Percentiles rank a stretch among this genome's conserved stretches.
Conservation (phyloP, 2,797 vertebrate genomes). For the Masticophis lateralis region DNA sequence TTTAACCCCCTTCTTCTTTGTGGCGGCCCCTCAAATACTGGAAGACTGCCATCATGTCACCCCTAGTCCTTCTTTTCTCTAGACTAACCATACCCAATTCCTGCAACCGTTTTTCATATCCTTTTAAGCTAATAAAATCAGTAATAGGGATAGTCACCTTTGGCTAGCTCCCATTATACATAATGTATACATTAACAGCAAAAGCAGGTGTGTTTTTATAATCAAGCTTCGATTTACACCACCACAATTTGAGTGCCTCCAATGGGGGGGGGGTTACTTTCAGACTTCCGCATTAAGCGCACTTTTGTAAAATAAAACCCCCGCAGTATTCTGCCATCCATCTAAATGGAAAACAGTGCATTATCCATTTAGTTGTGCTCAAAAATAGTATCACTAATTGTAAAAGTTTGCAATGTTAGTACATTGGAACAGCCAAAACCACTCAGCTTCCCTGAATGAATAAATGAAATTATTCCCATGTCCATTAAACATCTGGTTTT, state of each 20-base stretch:
- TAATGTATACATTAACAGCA: conserved; percentile 1
- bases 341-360: background rate
- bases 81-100: too few relatives aligned
- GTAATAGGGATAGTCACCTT: background rate
- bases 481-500: background rate
- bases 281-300: background rate
- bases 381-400: background rate
- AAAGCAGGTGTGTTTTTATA: background rate
- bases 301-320: background rate
- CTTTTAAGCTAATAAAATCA: background rate
- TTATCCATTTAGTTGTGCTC: background rate
- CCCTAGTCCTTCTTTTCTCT: too few relatives aligned
- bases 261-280: background rate
- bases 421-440: background rate
- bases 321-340: background rate
- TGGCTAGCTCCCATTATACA: accelerated
- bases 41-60: too few relatives aligned
- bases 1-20: too few relatives aligned
- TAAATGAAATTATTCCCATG: background rate
- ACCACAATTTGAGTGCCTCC: background rate
- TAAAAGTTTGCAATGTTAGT: background rate
- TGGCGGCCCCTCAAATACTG: too few relatives aligned
- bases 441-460: background rate
- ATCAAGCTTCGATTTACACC: background rate
- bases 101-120: too few relatives aligned